Evolutionary conservation across 2,888 invertebrate species (phyloP).

Genomic region (Coenonympha arcania): DNA sequence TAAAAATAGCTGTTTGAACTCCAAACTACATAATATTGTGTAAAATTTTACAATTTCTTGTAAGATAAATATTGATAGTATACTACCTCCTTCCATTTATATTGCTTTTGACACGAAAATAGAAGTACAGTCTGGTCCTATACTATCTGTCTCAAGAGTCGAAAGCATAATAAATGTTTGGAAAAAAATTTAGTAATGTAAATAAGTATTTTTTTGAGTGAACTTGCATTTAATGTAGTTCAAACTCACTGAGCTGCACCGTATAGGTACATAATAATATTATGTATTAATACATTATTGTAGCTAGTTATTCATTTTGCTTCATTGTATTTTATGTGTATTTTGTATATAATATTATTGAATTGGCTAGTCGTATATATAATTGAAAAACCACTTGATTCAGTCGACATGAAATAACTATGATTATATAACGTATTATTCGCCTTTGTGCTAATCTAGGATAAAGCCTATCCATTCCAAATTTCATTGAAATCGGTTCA

Average conservation of each 20-base stretch:
- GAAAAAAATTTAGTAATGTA: no score
- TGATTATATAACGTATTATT: no score
- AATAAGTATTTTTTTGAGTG: constrained; percentile 56
- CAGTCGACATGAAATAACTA: constrained; percentile 15
- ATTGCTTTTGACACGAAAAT: no score
- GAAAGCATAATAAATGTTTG: no score
- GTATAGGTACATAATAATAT: constrained; percentile 13
- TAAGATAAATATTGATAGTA: constrained; percentile 31
- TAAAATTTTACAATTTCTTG: constrained; percentile 20
- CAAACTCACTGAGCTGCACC: constrained; percentile 41
- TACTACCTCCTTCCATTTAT: no score
- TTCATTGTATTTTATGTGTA: constrained; percentile 21
- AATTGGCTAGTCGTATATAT: constrained; percentile 61
- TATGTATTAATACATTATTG: constrained; percentile 24
- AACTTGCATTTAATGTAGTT: constrained; percentile 68
- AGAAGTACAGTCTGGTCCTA: no score
- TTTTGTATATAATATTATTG: constrained; percentile 36
- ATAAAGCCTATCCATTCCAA: no score
- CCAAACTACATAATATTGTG: constrained; percentile 10
- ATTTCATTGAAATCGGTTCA: no score
- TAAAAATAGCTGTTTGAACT: no score
- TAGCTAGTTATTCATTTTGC: constrained; percentile 21
- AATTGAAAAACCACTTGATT: constrained; percentile 32
- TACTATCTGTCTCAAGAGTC: no score
- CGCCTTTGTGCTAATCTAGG: no score